Evolutionary conservation across 2,888 invertebrate genomes (phyloP), one percentile per base, ranked within the genome.

Genomic region (Cataglyphis cursor): DNA sequence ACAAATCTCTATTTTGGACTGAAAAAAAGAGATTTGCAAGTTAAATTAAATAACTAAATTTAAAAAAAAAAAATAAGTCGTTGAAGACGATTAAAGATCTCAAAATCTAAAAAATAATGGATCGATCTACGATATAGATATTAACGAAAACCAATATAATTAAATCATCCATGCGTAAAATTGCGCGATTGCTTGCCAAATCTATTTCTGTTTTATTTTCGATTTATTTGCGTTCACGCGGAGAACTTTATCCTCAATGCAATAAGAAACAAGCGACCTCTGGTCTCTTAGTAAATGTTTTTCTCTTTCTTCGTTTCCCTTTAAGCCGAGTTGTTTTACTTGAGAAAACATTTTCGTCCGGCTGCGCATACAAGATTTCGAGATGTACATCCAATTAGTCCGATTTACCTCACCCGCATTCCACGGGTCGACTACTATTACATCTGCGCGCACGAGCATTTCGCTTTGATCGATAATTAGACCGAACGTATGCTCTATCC

Each of bases 391-490:
- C 89, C 89, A 89, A 89, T 89, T 89, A 89, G 87, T 81, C 8
- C 86, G 76, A 68, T 64, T 76, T 24, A n/a, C 48, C 48, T 48
- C 73, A 44, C 24, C 66, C 70, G 76, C 31, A 6, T 88, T 35
- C 73, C 65, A 68, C 72, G 62, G 62, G 82, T 81, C 81, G 68
- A 64, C 61, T 74, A 31, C 81, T 66, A n/a, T 31, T 35, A 35
- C 31, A 31, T 15, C 15, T 15, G 68, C 44, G 68, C 44, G 59
- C 31, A 54, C 78, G 78, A 75, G 81, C 82, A 83, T 83, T 87
- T 89, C 86, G 81, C 89, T 89, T 89, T 88, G 90, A 90, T 91
- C 88, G 87, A 88, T 91, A 92, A 92, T 93, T 92, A 91, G 90
- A 83, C 66, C 61, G 82, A 85, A 81, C 81, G 81, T 76, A 81